Percentiles rank a stretch among this genome's conserved stretches.
Evolutionary conservation across 2,797 vertebrate genomes (phyloP).

Genomic region (Chaenodraco wilsoni): DNA sequence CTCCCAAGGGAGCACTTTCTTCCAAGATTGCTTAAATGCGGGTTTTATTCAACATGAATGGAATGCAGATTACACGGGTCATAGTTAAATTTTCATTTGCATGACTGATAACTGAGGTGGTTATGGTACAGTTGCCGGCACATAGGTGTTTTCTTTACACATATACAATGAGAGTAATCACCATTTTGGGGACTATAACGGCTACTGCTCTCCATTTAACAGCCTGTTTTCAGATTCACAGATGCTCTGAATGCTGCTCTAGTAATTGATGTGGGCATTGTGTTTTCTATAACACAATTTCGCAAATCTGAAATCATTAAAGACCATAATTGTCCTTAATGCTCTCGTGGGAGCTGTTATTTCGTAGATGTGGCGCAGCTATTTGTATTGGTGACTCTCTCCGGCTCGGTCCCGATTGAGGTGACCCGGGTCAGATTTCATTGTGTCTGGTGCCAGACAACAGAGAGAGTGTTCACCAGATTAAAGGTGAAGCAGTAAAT

Average conservation of each 20-base stretch:
- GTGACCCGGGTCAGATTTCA: conserved; percentile 48
- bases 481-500: conserved; percentile 53
- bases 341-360: conserved; percentile 40
- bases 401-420: conserved; percentile 24
- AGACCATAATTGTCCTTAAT: conserved; percentile 50
- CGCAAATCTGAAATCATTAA: conserved; percentile 72
- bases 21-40: conserved; percentile 38
- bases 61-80: conserved; percentile 57
- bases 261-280: conserved; percentile 49
- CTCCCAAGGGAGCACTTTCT: conserved; percentile 40
- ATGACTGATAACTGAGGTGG: conserved; percentile 47
- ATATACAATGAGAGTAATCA: conserved; percentile 60
- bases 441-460: conserved; percentile 54
- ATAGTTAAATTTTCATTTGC: conserved; percentile 60
- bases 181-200: conserved; percentile 48
- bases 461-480: conserved; percentile 4
- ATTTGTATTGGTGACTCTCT: not conserved
- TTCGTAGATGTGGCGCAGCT: conserved; percentile 14
- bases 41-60: conserved; percentile 41
- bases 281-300: conserved; percentile 52
- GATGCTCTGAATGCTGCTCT: conserved; percentile 34
- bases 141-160: conserved; percentile 61
- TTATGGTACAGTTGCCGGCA: conserved; percentile 30
- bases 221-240: conserved; percentile 59
- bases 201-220: conserved; percentile 48